A percentile compares a stretch with the other conserved stretches of the same genome.
These are phyloP conservation scores for Ostrea edulis DNA, from an alignment of 1,140 invertebrate species.

Conservation along the genomic window DNA sequence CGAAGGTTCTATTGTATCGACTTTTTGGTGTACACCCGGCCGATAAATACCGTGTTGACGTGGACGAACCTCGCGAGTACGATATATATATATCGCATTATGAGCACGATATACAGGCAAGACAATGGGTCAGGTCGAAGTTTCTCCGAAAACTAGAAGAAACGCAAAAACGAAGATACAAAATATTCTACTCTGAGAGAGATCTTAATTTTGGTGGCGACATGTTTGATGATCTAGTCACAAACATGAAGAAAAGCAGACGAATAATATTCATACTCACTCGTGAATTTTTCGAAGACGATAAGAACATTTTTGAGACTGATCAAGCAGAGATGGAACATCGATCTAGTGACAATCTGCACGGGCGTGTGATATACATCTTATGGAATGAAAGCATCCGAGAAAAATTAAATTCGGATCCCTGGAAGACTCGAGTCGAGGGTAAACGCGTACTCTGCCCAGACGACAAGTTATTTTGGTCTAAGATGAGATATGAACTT, in stretches of 20 bases:
- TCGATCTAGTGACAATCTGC: slow-evolving; percentile 43
- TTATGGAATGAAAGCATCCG: slow-evolving; percentile 56
- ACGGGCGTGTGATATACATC: slow-evolving; percentile 58
- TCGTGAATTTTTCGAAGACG: slow-evolving; percentile 49
- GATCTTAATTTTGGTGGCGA: slow-evolving; percentile 52
- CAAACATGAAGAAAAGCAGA: slow-evolving; percentile 51
- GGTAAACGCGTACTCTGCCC: slow-evolving; percentile 56
- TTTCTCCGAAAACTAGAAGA: slow-evolving; percentile 59
- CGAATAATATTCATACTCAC: slow-evolving; percentile 57
- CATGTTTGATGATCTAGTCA: slow-evolving; percentile 42
- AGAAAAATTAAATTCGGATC: slow-evolving; percentile 50
- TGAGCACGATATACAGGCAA: slow-evolving; percentile 54
- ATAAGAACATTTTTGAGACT: slow-evolving; percentile 56
- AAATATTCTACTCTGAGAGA: slow-evolving; percentile 46
- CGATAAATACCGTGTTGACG: slow-evolving; percentile 58
- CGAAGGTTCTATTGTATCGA: slow-evolving; percentile 63
- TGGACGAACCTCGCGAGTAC: slow-evolving; percentile 36
- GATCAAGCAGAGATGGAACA: slow-evolving; percentile 60
- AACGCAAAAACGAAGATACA: slow-evolving; percentile 56
- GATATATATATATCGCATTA: slow-evolving; percentile 61
- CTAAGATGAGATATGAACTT: slow-evolving; percentile 64
- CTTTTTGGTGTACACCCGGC: slow-evolving; percentile 59
- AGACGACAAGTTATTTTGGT: slow-evolving; percentile 63
- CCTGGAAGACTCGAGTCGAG: slow-evolving; percentile 57
- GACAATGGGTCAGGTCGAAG: slow-evolving; percentile 59